Evolutionary conservation across 2,888 invertebrate genomes (phyloP), one percentile per base, ranked within the genome.

Genomic region (Ectropis crepuscularia): DNA sequence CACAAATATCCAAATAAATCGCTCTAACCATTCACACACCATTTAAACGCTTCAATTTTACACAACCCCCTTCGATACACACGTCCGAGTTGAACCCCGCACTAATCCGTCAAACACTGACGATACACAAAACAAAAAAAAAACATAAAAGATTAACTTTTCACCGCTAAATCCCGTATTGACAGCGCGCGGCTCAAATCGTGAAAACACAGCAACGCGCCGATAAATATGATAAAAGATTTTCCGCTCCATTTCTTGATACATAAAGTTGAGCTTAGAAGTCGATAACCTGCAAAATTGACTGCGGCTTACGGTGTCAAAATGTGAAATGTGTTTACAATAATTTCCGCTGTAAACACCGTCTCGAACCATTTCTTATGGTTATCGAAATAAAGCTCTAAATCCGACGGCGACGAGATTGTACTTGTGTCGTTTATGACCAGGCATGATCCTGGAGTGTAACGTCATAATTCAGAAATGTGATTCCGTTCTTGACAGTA

Each of bases 401-500:
- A 45, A 55, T 69, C 9, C 37, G 41, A 12, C 53, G 49, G 12
- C 9, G 7, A 7, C 11, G 4, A 28, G 6, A 10, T 10, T n/a
- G 47, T 41, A 57, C 55, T 58, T 70, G 46, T 6, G 65, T 12
- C 48, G 37, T 60, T 61, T 57, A 8, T 12, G 8, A 53, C 38
- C 51, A 53, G 46, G 55, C 51, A 36, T 42, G 55, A 51, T 53
- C 39, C 41, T 58, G 45, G 61, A 63, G 69, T 73, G 68, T 72
- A 72, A 73, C 70, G 71, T 73, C 76, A 75, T 80, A 80, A 79
- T 75, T 80, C 67, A 61, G 70, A 68, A 72, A 78, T 78, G 57
- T 77, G 79, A 80, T 78, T 76, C 74, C 61, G 61, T 63, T 63
- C 75, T 59, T 74, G 79, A 76, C 79, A 79, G 74, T 70, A 62